A percentile compares a stretch with the other conserved stretches of the same genome.
These are phyloP conservation scores for Galerucella pusilla DNA, from an alignment of 2,888 invertebrate genomes.

Conservation along the genomic window DNA sequence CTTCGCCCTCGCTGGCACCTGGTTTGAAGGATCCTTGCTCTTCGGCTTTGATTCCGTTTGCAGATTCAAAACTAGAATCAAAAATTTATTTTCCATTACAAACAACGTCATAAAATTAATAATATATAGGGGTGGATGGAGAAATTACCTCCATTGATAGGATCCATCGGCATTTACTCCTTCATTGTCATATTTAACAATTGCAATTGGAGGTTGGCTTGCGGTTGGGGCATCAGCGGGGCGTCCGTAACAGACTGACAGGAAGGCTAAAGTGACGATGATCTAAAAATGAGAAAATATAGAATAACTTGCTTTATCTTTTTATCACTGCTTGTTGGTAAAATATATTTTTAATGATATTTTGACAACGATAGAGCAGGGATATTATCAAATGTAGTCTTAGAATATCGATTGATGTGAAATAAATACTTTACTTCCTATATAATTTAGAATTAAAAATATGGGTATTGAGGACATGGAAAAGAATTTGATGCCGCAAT, in stretches of 20 bases:
- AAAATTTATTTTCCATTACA: not conserved
- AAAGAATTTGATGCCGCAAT: no score
- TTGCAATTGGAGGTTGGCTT: constrained; percentile 68
- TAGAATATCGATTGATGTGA: no score
- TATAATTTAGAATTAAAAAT: no score
- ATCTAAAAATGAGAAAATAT: not conserved
- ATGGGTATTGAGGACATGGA: no score
- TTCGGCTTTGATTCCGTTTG: constrained; percentile 78
- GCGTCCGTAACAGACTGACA: constrained; percentile 21
- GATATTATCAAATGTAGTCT: no score
- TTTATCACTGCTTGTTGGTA: no score
- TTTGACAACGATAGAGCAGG: no score
- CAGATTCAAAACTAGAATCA: constrained; percentile 74
- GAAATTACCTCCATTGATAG: constrained; percentile 59
- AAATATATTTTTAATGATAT: no score
- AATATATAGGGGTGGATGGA: not conserved
- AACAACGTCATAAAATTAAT: not conserved
- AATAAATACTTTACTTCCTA: no score
- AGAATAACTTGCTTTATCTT: not conserved
- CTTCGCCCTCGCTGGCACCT: constrained; percentile 73
- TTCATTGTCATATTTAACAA: constrained; percentile 71
- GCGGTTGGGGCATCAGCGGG: constrained; percentile 13
- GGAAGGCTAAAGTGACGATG: constrained; percentile 15
- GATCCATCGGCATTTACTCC: constrained; percentile 74
- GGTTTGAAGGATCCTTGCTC: constrained; percentile 79